These are phyloP conservation scores for Pseudopleuronectes americanus DNA, from an alignment of 2,797 vertebrate species.

Conservation along the genomic window DNA sequence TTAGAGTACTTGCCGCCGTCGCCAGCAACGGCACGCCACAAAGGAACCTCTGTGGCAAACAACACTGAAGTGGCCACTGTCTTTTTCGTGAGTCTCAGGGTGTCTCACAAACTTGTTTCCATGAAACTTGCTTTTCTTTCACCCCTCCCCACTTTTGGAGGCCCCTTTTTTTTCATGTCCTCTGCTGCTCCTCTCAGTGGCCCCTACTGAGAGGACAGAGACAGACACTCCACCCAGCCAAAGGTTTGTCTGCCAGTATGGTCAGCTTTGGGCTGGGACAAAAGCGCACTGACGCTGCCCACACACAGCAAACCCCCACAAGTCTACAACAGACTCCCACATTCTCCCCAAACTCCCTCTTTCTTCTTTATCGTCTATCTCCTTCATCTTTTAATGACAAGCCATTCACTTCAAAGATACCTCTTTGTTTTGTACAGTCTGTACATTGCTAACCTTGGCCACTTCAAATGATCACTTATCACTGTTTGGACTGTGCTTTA, in stretches of 20 bases:
- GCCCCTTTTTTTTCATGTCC: conserved; percentile 76
- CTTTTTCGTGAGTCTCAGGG: conserved; percentile 80
- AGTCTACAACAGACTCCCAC: conserved; percentile 72
- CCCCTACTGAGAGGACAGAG: conserved; percentile 84
- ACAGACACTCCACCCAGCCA: conserved; percentile 81
- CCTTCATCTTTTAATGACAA: conserved; percentile 52
- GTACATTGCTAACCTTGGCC: conserved; percentile 38
- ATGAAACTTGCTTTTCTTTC: conserved; percentile 77
- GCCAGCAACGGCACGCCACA: conserved; percentile 76
- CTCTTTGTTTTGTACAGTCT: conserved; percentile 47
- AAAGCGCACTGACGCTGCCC: conserved; percentile 78
- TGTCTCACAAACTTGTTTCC: conserved; percentile 79
- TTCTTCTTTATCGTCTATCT: conserved; percentile 55
- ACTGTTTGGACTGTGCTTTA: conserved; percentile 42
- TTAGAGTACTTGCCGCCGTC: conserved; percentile 72
- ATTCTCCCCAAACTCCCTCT: conserved; percentile 63
- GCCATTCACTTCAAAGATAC: conserved; percentile 47
- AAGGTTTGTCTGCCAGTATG: conserved; percentile 81
- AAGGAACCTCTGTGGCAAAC: conserved; percentile 81
- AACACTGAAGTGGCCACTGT: conserved; percentile 83
- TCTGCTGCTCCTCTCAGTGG: conserved; percentile 82
- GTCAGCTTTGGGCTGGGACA: conserved; percentile 81
- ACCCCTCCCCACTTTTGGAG: conserved; percentile 75
- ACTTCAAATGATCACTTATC: conserved; percentile 48
- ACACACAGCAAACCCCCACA: conserved; percentile 63